These are phyloP conservation scores for Thymelicus lineola DNA, from an alignment of 2,888 invertebrate genomes.

Conservation along the genomic window DNA sequence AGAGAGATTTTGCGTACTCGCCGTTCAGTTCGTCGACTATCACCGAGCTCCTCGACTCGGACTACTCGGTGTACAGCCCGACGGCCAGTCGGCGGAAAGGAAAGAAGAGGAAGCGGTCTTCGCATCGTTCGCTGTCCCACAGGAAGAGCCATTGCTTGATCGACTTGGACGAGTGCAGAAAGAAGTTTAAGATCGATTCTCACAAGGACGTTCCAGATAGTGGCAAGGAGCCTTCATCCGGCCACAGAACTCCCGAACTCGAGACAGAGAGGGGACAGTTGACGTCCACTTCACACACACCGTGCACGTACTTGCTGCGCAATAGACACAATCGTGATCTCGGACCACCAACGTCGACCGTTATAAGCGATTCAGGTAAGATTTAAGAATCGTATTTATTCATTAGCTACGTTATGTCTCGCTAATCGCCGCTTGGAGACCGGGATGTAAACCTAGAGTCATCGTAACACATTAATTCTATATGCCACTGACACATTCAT, in stretches of 20 bases:
- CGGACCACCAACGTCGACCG: conserved; percentile 69
- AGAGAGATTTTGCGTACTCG: conserved; percentile 80
- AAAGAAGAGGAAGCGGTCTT: conserved; percentile 77
- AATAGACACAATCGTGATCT: conserved; percentile 66
- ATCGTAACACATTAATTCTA: conserved; percentile 35
- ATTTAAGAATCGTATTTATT: conserved; percentile 23
- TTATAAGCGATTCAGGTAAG: conserved; percentile 74
- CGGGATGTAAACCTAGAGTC: conserved; percentile 22
- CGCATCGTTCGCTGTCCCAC: conserved; percentile 71
- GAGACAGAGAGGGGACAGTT: conserved; percentile 64
- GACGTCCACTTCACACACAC: conserved; percentile 48
- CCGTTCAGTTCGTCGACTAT: conserved; percentile 81
- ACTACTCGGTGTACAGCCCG: conserved; percentile 80
- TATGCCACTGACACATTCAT: conserved; percentile 34
- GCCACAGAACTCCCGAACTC: conserved; percentile 57
- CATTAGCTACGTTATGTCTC: conserved; percentile 19
- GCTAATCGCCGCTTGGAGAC: conserved; percentile 32
- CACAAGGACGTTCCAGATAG: conserved; percentile 67
- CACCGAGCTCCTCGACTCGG: conserved; percentile 78
- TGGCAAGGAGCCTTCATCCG: conserved; percentile 54
- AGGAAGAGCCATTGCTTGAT: conserved; percentile 69
- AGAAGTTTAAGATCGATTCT: conserved; percentile 83
- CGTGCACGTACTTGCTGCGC: conserved; percentile 65
- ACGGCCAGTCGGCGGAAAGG: conserved; percentile 73
- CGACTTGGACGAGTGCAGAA: conserved; percentile 69